Conservation (phyloP, 2,888 invertebrate species). For the Pachycephus smyrnensis region DNA sequence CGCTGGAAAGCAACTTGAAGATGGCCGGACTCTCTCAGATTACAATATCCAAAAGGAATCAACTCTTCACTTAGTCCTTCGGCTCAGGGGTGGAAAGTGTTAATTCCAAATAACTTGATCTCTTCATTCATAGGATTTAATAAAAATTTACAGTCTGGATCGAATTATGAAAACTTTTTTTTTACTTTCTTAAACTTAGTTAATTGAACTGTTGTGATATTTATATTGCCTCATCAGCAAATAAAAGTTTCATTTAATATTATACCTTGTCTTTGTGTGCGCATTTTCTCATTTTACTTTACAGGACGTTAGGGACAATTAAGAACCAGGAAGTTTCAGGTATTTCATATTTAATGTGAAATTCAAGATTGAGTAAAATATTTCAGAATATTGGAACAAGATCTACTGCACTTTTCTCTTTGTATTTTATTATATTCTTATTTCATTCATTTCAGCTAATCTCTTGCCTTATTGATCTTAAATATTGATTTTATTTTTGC, state of each 20-base stretch:
- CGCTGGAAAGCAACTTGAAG: slow-evolving; percentile 33
- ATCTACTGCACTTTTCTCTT: no score
- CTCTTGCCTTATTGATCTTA: no score
- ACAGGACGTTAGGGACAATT: no score
- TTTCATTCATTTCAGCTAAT: no score
- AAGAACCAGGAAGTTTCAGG: no score
- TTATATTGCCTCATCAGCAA: slow-evolving; percentile 16
- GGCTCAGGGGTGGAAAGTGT: slow-evolving; percentile 35
- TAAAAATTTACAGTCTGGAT: slow-evolving; percentile 39
- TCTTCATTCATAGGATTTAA: neutral
- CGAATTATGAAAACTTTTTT: slow-evolving; percentile 20
- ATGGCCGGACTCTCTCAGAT: slow-evolving; percentile 31
- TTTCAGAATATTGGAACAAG: no score
- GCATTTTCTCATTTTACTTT: no score
- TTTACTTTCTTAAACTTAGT: slow-evolving; percentile 24
- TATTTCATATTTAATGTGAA: no score
- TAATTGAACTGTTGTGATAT: slow-evolving; percentile 13
- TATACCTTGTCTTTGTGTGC: neutral
- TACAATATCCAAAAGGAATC: slow-evolving; percentile 39
- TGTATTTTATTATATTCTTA: no score
- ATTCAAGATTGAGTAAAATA: no score
- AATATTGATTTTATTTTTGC: no score
- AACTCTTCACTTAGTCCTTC: slow-evolving; percentile 31
- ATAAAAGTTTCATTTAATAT: slow-evolving; percentile 18
- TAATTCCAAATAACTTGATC: slow-evolving; percentile 5